Evolutionary conservation across 2,113 vertebrate genomes (phyloP).

Genomic region (Laterallus jamaicensis): DNA sequence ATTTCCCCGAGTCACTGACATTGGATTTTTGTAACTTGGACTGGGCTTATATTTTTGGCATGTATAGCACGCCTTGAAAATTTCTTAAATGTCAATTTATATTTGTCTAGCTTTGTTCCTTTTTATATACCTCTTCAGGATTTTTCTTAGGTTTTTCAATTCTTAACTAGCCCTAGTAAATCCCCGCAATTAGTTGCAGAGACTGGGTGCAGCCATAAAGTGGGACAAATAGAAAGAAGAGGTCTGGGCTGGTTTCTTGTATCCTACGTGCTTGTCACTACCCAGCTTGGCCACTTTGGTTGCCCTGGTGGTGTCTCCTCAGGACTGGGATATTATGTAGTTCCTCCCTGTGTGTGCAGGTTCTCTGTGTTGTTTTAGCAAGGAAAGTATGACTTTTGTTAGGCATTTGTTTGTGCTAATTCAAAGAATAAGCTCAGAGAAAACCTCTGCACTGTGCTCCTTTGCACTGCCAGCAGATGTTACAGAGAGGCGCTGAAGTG

Average conservation of each 20-base stretch:
- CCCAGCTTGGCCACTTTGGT: background rate
- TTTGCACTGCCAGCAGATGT: background rate
- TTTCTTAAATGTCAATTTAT: slow-evolving; percentile 4
- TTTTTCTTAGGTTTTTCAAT: background rate
- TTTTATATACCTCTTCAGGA: background rate
- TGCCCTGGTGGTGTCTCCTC: background rate
- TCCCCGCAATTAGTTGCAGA: background rate
- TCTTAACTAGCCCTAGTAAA: background rate
- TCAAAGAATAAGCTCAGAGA: background rate
- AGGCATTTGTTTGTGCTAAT: background rate
- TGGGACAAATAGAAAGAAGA: background rate
- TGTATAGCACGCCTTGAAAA: background rate
- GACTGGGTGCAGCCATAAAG: background rate
- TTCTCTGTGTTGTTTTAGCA: background rate
- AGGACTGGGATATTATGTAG: background rate
- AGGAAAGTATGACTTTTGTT: background rate
- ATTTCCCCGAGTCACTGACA: background rate
- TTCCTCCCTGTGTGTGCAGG: rapidly evolving
- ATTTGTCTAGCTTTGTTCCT: background rate
- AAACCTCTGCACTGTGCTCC: background rate
- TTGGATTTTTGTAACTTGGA: background rate
- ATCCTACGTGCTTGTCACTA: rapidly evolving
- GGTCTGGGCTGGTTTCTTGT: background rate
- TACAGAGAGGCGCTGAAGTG: background rate
- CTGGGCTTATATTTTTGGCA: background rate